Evolutionary conservation across 2,113 vertebrate species (phyloP).

Genomic region (Gambusia holbrooki): DNA sequence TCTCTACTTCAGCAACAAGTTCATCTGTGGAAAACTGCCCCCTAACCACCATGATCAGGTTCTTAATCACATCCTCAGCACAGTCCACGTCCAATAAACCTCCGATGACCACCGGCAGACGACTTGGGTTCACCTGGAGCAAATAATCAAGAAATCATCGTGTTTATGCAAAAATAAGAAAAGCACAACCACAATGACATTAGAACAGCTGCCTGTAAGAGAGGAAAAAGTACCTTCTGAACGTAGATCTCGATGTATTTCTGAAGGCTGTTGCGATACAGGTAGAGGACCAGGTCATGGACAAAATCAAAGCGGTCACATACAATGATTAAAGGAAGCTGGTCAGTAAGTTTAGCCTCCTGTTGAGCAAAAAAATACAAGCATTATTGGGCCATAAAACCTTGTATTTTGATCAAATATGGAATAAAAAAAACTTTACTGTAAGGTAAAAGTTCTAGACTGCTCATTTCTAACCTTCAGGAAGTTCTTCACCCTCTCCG

Average conservation of each 20-base stretch:
- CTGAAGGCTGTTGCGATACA: slow-evolving; percentile 98
- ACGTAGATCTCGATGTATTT: slow-evolving; percentile 99
- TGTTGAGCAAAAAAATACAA: slow-evolving; percentile 55
- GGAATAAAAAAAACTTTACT: not conserved
- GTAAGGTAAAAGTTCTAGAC: not conserved
- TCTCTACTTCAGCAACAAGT: slow-evolving; percentile 92
- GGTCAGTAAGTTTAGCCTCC: slow-evolving; percentile 99
- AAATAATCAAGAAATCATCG: not conserved
- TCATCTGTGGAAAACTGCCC: slow-evolving; percentile 99
- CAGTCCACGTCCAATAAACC: slow-evolving; percentile 97
- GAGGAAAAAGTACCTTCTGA: slow-evolving; percentile 86
- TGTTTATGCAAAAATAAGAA: not conserved
- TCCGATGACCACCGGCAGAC: slow-evolving; percentile 96
- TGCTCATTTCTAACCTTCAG: slow-evolving; percentile 85
- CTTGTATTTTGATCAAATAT: too few relatives aligned
- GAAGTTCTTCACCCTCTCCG: slow-evolving; percentile 98
- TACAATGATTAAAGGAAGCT: slow-evolving; percentile 97
- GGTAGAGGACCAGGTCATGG: slow-evolving; percentile 96
- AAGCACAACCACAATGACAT: not conserved
- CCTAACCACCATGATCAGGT: slow-evolving; percentile 95
- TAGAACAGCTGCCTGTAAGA: not conserved
- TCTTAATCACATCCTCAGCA: slow-evolving; percentile 98
- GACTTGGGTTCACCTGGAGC: slow-evolving; percentile 94
- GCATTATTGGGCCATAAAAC: not conserved
- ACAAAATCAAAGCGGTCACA: slow-evolving; percentile 99